phyloP scores from a whole-genome alignment of 2,113 vertebrate genomes.

The Hippocampus zosterae region DNA sequence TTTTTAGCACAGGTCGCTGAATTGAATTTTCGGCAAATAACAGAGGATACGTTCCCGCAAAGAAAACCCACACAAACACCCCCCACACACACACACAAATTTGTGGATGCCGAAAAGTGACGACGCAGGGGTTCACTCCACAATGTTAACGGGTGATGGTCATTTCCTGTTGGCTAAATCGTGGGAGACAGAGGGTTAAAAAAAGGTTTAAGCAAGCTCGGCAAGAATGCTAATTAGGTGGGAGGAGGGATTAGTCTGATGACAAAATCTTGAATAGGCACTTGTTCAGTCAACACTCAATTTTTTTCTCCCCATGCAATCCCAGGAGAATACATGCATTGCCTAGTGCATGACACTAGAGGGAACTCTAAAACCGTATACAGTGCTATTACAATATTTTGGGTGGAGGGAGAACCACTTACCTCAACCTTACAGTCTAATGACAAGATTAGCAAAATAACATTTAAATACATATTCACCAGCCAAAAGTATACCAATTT shows the following conservation, averaged over 20 bases:
- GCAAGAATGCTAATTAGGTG: conserved; percentile 57
- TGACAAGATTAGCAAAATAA: neutral
- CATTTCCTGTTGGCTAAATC: conserved; percentile 37
- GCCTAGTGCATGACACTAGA: conserved; percentile 32
- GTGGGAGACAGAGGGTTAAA: conserved; percentile 19
- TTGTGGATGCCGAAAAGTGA: conserved; percentile 1
- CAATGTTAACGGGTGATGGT: conserved; percentile 50
- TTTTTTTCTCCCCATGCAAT: conserved; percentile 19
- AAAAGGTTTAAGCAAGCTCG: conserved; percentile 22
- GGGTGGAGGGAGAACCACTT: neutral
- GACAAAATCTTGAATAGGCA: conserved; percentile 43
- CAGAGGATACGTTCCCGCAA: too few species aligned
- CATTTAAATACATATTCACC: neutral
- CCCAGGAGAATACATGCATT: conserved; percentile 12
- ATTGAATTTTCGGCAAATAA: too few species aligned
- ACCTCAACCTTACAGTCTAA: neutral
- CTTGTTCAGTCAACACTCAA: conserved; percentile 41
- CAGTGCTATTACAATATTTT: neutral
- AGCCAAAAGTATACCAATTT: neutral
- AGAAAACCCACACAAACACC: too few species aligned
- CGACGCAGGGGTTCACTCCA: too few species aligned
- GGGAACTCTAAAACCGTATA: conserved; percentile 22
- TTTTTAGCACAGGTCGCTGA: too few species aligned
- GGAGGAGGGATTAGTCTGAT: conserved; percentile 31
- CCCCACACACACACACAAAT: too few species aligned